Conservation (phyloP, 2,113 vertebrate species). For the Gulo gulo region DNA sequence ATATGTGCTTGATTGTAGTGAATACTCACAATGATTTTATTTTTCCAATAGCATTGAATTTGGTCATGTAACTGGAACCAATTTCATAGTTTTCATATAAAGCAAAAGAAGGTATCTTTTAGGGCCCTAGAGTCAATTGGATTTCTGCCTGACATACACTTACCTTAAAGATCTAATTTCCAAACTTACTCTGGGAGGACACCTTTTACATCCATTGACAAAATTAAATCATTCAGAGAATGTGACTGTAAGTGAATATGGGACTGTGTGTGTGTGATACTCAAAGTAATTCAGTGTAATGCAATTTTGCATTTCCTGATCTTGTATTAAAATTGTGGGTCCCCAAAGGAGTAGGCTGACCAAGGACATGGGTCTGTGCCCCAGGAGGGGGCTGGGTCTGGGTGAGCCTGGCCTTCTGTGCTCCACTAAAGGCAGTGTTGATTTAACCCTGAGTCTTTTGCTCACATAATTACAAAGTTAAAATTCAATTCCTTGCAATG, state of each 20-base stretch:
- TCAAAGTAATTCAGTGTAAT: background rate
- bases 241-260: background rate
- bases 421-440: background rate
- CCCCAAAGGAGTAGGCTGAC: background rate
- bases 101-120: slow-evolving; percentile 10
- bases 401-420: background rate
- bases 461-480: slow-evolving; percentile 44
- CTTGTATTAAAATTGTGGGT: background rate
- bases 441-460: slow-evolving; percentile 14
- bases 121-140: background rate
- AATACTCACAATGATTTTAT: background rate
- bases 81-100: background rate
- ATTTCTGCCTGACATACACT: background rate
- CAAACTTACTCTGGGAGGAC: background rate
- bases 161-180: slow-evolving; percentile 23
- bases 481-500: background rate
- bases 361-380: background rate
- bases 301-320: background rate
- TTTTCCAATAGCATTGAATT: background rate
- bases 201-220: background rate
- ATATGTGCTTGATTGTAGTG: background rate
- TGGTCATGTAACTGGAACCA: background rate
- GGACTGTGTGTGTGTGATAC: background rate
- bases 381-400: background rate
- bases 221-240: slow-evolving; percentile 12